A percentile compares a stretch with the other conserved stretches of the same genome.
phyloP scores from a whole-genome alignment of 2,113 vertebrate species.

The Shinisaurus crocodilurus region DNA sequence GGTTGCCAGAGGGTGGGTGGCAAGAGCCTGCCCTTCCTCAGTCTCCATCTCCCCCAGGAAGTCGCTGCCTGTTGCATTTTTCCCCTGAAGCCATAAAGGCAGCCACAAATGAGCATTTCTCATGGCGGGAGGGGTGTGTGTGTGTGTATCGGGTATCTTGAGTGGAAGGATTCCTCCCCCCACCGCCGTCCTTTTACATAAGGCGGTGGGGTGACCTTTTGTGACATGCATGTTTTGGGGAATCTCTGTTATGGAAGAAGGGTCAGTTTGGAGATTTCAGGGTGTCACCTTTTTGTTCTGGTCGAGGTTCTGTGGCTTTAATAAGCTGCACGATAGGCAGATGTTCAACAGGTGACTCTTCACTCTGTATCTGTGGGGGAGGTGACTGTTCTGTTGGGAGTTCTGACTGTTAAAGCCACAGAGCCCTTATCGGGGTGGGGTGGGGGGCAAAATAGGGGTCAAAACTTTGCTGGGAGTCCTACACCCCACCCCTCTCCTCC shows the following conservation, averaged over 20 bases:
- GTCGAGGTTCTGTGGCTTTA: background rate
- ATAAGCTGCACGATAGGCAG: background rate
- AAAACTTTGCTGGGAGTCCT: too few relatives aligned
- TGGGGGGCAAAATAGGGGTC: too few relatives aligned
- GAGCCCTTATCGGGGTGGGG: background rate
- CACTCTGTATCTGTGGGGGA: too few relatives aligned
- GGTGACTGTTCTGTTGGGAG: too few relatives aligned
- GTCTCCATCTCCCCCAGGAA: constrained; percentile 60
- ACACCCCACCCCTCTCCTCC: too few relatives aligned
- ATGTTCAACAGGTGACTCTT: background rate
- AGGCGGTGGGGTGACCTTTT: background rate
- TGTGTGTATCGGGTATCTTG: background rate
- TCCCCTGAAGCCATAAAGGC: constrained; percentile 71
- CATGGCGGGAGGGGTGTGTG: background rate
- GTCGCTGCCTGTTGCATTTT: constrained; percentile 58
- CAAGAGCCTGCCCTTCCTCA: constrained; percentile 3
- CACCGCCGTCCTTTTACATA: background rate
- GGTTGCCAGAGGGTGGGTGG: background rate
- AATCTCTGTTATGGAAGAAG: background rate
- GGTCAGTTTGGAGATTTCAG: background rate
- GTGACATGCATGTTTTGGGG: constrained; percentile 22
- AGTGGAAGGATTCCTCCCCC: background rate
- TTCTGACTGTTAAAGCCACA: background rate
- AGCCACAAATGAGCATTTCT: constrained; percentile 7
- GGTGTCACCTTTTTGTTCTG: background rate